phyloP scores from a whole-genome alignment of 2,113 vertebrate species.

The Taurulus bubalis region DNA sequence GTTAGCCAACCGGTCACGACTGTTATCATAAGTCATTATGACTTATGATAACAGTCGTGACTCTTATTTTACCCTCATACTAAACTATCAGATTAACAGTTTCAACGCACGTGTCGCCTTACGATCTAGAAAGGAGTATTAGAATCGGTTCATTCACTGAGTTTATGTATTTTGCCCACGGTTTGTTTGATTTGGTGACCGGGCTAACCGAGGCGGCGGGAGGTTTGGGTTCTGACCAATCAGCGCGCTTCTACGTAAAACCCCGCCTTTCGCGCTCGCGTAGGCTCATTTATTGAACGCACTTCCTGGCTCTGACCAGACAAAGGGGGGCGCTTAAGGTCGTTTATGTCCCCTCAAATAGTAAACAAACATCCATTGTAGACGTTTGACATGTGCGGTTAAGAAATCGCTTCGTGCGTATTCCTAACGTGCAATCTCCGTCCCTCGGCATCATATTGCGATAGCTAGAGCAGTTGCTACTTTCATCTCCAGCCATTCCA shows the following conservation, averaged over 20 bases:
- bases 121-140: background rate
- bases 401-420: background rate
- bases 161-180: background rate
- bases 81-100: fast-evolving
- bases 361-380: background rate
- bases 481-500: background rate
- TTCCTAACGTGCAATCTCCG: fast-evolving
- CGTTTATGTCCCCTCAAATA: background rate
- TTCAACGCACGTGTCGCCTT: background rate
- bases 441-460: fast-evolving
- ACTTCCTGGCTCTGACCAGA: conserved; percentile 63
- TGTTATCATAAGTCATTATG: background rate
- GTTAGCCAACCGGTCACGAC: conserved; percentile 4
- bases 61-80: background rate
- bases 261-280: conserved; percentile 31
- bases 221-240: conserved; percentile 26
- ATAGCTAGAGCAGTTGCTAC: too few relatives aligned
- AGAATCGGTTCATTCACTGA: background rate
- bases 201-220: background rate
- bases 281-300: conserved; percentile 10
- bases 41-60: background rate
- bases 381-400: fast-evolving
- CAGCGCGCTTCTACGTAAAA: background rate
- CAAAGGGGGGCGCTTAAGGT: conserved; percentile 65
- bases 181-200: conserved; percentile 12